phyloP scores from a whole-genome alignment of 2,888 invertebrate species.

The Cerastoderma edule region DNA sequence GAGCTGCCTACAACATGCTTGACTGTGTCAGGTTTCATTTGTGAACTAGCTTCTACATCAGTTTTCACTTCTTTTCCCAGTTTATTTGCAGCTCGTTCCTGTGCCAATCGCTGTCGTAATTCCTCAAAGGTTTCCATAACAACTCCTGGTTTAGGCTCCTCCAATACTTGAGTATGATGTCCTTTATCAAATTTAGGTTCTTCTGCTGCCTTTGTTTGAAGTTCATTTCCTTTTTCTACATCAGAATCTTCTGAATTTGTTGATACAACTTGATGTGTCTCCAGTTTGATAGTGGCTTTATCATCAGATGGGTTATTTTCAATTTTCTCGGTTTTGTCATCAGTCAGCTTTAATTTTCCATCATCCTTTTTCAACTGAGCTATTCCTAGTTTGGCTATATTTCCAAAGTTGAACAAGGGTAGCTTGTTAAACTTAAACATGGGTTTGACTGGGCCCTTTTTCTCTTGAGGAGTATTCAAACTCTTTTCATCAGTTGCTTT shows the following conservation, averaged over 20 bases:
- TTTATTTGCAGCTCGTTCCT: slow-evolving; percentile 41
- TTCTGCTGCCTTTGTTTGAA: background rate
- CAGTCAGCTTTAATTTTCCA: background rate
- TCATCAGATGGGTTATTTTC: background rate
- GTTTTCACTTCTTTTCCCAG: slow-evolving; percentile 31
- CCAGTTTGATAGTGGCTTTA: background rate
- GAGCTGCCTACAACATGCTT: background rate
- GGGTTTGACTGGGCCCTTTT: slow-evolving; percentile 27
- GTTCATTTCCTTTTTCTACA: too few species aligned
- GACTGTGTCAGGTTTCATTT: too few species aligned
- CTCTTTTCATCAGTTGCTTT: background rate
- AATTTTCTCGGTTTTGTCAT: background rate
- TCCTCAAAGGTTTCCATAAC: slow-evolving; percentile 54
- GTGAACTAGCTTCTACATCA: background rate
- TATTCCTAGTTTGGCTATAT: slow-evolving; percentile 58
- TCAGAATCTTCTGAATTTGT: background rate
- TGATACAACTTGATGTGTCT: background rate
- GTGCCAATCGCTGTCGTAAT: slow-evolving; percentile 41
- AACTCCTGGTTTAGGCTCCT: slow-evolving; percentile 16
- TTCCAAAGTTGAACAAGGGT: slow-evolving; percentile 56
- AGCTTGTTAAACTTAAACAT: slow-evolving; percentile 58
- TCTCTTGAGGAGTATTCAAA: background rate
- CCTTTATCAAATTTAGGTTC: background rate
- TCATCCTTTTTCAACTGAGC: slow-evolving; percentile 50
- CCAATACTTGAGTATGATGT: background rate